Base-by-base conservation (phyloP, 1,140 invertebrate species). In the Trichonephila clavipes region DNA sequence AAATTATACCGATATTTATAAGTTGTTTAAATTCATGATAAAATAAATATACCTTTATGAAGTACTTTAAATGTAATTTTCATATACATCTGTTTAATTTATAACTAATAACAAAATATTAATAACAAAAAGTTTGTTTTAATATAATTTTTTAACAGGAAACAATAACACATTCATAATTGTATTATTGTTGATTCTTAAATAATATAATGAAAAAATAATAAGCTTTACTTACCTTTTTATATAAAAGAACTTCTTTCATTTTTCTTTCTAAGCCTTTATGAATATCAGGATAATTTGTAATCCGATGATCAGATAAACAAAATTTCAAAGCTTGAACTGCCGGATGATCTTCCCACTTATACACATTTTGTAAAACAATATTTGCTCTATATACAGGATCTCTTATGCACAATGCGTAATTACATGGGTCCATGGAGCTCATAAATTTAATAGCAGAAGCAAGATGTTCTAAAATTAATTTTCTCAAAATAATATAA, bases 181-280 rank as follows among this genome's bases (percentile, higher is more conserved):
- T 10, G 7, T 51, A 12, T 51, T 51, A 51, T 1, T 51, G 51
- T 10, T 10, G 10, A 51, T 51, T 51, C 51, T 51, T 51, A 51
- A 51, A 51, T 51, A 51, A 12, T 12, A 51, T 51, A 51, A 51
- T 51, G 51, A 51, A 51, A 8, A 12, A 51, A 51, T 10, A 51
- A 51, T 10, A 24, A 69, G 24, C 28, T 34, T 40, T 18, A 77
- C 72, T 64, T 62, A 92, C 94, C 69, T 91, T 94, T 66, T 94
- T 90, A 82, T 91, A 94, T 51, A 94, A 82, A 58, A 72, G 40
- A 24, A 94, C 82, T 87, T 94, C 85, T 85, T 92, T 88, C 10
- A 91, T 28, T 24, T 91, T 91, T 24, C 12, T 51, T 16, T 88
- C 34, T n/a, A 92, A 21, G 21, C 64, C 12, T 40, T 81, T 82